A percentile compares a stretch with the other conserved stretches of the same genome.
These are phyloP conservation scores for Oncopodura yosiiana DNA, from an alignment of 1,140 invertebrate genomes.

Conservation along the genomic window DNA sequence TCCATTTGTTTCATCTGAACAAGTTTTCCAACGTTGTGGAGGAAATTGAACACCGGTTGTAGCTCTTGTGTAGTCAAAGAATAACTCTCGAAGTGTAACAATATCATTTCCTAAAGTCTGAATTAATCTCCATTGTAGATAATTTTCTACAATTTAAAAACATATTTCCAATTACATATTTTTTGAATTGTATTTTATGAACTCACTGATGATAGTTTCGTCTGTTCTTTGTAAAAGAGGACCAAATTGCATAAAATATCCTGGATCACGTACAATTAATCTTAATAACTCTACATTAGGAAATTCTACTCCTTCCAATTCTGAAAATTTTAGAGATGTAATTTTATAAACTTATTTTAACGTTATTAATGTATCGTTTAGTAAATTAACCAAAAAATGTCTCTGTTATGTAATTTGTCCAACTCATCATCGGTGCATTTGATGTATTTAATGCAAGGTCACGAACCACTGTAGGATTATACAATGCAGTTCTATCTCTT, in stretches of 20 bases:
- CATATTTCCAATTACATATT: background rate
- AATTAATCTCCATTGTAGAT: conserved; percentile 29
- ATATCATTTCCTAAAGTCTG: conserved; percentile 21
- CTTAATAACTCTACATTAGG: too few relatives aligned
- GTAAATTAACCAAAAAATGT: too few relatives aligned
- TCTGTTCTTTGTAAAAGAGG: background rate
- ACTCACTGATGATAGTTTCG: background rate
- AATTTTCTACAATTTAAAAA: conserved; percentile 19
- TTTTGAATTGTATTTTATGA: background rate
- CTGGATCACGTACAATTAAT: conserved; percentile 7
- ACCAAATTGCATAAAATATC: background rate
- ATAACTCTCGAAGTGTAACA: conserved; percentile 6
- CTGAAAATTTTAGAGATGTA: too few relatives aligned
- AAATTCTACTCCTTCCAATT: too few relatives aligned
- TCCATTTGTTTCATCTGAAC: conserved; percentile 14
- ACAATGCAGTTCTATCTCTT: conserved; percentile 5
- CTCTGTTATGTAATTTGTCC: too few relatives aligned
- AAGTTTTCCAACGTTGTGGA: conserved; percentile 18
- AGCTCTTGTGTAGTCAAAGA: conserved; percentile 23
- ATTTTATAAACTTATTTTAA: too few relatives aligned
- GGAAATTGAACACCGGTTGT: conserved; percentile 24
- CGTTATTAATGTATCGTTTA: too few relatives aligned
- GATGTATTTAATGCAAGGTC: too few relatives aligned
- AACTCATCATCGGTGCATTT: too few relatives aligned
- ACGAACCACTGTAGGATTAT: too few relatives aligned